phyloP scores from a whole-genome alignment of 2,888 invertebrate species.

The Amiota minor region DNA sequence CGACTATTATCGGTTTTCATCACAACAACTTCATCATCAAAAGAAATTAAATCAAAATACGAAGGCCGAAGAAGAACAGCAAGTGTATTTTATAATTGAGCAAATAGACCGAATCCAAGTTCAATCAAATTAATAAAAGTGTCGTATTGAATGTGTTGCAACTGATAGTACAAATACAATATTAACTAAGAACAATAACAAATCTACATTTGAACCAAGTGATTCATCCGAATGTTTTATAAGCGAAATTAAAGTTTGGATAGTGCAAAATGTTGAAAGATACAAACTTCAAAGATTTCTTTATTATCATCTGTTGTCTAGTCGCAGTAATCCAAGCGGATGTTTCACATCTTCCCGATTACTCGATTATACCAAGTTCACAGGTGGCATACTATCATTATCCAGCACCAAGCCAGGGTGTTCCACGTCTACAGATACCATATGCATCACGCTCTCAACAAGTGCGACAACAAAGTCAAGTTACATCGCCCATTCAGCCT shows the following conservation, averaged over 20 bases:
- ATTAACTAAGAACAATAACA: too few species aligned
- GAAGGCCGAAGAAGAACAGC: not conserved
- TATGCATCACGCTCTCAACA: constrained; percentile 26
- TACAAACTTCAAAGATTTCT: not conserved
- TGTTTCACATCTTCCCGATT: constrained; percentile 55
- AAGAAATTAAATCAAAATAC: not conserved
- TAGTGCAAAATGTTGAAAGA: not conserved
- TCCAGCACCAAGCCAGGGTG: constrained; percentile 54
- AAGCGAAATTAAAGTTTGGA: too few species aligned
- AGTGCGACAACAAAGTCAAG: constrained; percentile 4
- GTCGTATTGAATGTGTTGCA: not conserved
- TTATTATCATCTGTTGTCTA: not conserved
- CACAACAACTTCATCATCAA: too few species aligned
- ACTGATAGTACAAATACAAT: not conserved
- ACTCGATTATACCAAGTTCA: constrained; percentile 47
- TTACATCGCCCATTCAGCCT: constrained; percentile 30
- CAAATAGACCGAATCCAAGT: not conserved
- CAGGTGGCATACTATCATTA: constrained; percentile 61
- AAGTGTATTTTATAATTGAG: not conserved
- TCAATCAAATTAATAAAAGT: not conserved
- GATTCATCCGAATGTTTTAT: too few species aligned
- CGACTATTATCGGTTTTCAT: too few species aligned
- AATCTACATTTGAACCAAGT: too few species aligned
- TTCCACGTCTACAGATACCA: constrained; percentile 23
- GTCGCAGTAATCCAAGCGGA: constrained; percentile 37